Evolutionary conservation across 2,888 invertebrate genomes (phyloP).

Genomic region (Sinhomidia bicolor): DNA sequence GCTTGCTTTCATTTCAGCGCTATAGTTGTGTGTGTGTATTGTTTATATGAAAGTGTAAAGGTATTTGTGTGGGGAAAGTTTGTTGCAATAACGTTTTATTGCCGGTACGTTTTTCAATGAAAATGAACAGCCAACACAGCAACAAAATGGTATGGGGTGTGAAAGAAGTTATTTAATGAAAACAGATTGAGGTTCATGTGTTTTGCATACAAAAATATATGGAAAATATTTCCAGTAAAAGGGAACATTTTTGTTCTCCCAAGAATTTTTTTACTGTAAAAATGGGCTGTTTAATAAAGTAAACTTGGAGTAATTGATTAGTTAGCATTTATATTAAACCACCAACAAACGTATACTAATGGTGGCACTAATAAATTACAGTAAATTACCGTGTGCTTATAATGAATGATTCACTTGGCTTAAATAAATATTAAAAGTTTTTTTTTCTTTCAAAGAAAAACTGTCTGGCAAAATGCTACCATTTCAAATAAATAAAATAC

Average conservation of each 20-base stretch:
- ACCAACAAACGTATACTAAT: neutral
- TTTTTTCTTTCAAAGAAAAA: no score
- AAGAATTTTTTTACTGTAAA: neutral
- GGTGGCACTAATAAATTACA: neutral
- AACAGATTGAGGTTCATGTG: constrained; percentile 35
- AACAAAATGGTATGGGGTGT: no score
- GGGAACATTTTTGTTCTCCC: neutral
- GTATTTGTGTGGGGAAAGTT: constrained; percentile 18
- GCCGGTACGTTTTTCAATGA: neutral
- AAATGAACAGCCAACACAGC: neutral
- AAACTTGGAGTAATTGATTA: constrained; percentile 24
- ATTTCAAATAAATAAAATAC: constrained; percentile 50
- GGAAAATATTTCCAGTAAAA: neutral
- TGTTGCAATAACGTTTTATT: neutral
- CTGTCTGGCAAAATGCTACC: no score
- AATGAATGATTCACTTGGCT: constrained; percentile 3
- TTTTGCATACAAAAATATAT: constrained; percentile 21
- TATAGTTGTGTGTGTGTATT: no score
- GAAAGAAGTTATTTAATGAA: neutral
- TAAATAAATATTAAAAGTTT: neutral
- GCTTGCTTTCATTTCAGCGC: no score
- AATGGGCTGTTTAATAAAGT: constrained; percentile 8
- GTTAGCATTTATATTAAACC: constrained; percentile 34
- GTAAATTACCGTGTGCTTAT: neutral
- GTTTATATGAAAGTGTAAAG: constrained; percentile 7